These are phyloP conservation scores for Stictonetta naevosa DNA, from an alignment of 2,113 vertebrate genomes.

Conservation along the genomic window DNA sequence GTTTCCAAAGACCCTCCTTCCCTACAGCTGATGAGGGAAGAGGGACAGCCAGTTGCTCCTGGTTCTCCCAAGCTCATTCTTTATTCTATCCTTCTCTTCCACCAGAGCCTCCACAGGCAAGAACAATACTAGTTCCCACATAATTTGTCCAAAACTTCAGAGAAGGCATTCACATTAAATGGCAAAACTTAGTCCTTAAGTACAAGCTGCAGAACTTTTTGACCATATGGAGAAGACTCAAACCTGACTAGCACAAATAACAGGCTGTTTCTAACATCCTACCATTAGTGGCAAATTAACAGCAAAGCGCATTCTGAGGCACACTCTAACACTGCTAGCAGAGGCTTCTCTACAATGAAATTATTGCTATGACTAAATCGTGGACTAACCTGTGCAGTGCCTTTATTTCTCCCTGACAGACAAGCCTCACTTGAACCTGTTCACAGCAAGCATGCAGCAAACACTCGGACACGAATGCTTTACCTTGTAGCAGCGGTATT, in stretches of 20 bases:
- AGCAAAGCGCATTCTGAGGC: not conserved
- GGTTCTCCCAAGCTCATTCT: not conserved
- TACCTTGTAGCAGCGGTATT: conserved; percentile 98
- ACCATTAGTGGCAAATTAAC: not conserved
- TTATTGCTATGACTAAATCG: not conserved
- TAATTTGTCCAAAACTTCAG: not conserved
- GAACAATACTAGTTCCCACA: not conserved
- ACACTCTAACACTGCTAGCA: not conserved
- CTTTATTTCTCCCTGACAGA: not conserved
- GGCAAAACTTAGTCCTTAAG: not conserved
- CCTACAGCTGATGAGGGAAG: not conserved
- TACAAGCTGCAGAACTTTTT: not conserved
- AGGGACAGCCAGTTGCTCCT: not conserved
- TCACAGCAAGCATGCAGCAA: not conserved
- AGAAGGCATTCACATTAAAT: not conserved
- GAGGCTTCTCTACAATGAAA: not conserved
- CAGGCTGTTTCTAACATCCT: not conserved
- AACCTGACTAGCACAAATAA: not conserved
- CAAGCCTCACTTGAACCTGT: not conserved
- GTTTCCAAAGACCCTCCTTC: not conserved
- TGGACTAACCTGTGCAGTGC: not conserved
- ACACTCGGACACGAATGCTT: not conserved
- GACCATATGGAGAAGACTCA: not conserved
- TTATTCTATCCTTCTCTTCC: not conserved
- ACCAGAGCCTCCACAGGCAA: not conserved